Conservation (phyloP, 1,140 invertebrate species). For the Acyrthosiphon pisum region DNA sequence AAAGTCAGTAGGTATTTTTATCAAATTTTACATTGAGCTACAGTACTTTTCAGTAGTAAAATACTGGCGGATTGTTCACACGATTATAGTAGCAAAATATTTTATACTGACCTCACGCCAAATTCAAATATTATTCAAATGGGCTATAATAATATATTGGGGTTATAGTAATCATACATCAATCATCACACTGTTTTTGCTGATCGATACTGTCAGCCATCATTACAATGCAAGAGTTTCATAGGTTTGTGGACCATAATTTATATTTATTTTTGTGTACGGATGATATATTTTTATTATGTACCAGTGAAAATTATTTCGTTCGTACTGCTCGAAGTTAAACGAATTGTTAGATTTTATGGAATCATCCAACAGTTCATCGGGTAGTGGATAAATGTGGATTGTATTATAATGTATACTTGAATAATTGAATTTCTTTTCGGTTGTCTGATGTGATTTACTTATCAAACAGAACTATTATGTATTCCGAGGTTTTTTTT, state of each 20-base stretch:
- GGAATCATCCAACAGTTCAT: not conserved
- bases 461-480: not conserved
- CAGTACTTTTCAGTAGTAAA: not conserved
- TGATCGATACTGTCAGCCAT: not conserved
- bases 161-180: not conserved
- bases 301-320: not conserved
- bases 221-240: not conserved
- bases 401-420: not conserved
- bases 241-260: not conserved
- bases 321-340: not conserved
- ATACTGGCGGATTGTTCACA: not conserved
- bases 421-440: not conserved
- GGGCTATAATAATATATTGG: not conserved
- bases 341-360: not conserved
- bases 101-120: not conserved
- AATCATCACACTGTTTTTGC: not conserved
- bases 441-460: not conserved
- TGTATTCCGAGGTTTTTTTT: not conserved
- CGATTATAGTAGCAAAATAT: not conserved
- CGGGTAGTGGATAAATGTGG: too few species aligned
- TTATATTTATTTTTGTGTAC: not conserved
- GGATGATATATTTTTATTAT: not conserved
- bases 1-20: not conserved
- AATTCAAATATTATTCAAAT: slow-evolving; percentile 34
- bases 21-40: not conserved